Evolutionary conservation across 1,140 invertebrate species (phyloP), one percentile per base, ranked within the genome.

Genomic region (Neelides sp.): DNA sequence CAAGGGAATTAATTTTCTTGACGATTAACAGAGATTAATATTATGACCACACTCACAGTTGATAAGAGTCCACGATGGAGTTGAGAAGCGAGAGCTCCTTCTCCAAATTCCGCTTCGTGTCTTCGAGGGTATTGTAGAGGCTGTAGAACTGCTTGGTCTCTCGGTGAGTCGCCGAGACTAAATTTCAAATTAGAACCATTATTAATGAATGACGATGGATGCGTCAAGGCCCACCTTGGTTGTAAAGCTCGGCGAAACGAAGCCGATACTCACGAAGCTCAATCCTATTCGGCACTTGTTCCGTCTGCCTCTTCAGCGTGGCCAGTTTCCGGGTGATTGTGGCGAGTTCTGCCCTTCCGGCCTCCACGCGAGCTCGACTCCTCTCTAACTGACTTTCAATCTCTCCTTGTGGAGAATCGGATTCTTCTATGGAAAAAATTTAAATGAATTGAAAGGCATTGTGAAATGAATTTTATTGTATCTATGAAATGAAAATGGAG

Each of bases 131-230:
- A 69, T 98, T 98, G 66, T 94, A 93, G 45, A 96, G 72, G 24
- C 87, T 93, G 65, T 91, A 97, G 72, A 91, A 94, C 71, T 96
- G 89, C 67, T 96, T 96, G 0, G 91, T 96, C 75, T 97, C 91
- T 65, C 85, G 83, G 63, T 97, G 90, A 63, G 90, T 95, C 23
- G 83, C 80, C 51, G 87, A 82, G 65, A 97, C 90, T 93, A 66
- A 49, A 78, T 75, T 49, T 63, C 27, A 47, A 50, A 30, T 3
- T 28, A 45, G 27, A 28, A 37, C 8, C 24, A 1, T 47, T 34
- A 10, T 8, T 10, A n/a, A 10, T n/a, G 8, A 46, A 23, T 36
- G 36, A 17, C 23, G 35, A 49, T 15, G 32, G 12, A 53, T 2
- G 41, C 32, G 19, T 28, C 26, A 26, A 49, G 39, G 58, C 49